Conservation (phyloP, 2,888 invertebrate species). For the Sarcophaga caerulescens region DNA sequence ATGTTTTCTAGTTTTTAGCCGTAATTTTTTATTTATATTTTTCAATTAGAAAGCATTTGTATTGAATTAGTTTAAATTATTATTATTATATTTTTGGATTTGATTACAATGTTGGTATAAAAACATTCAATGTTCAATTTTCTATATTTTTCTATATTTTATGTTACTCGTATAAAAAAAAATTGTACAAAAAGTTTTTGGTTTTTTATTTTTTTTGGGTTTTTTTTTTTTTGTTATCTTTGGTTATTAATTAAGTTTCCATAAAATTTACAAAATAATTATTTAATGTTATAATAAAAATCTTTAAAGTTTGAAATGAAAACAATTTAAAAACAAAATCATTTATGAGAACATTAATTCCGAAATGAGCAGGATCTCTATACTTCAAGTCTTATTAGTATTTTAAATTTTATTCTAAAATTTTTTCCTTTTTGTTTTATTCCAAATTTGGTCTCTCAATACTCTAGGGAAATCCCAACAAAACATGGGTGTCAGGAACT, state of each 20-base stretch:
- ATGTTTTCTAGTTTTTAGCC: slow-evolving; percentile 4
- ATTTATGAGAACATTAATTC: too few relatives aligned
- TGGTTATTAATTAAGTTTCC: slow-evolving; percentile 42
- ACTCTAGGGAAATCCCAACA: too few relatives aligned
- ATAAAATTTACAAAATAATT: background rate
- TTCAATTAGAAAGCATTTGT: slow-evolving; percentile 27
- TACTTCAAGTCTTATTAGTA: too few relatives aligned
- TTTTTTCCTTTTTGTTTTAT: too few relatives aligned
- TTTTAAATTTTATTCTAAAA: too few relatives aligned
- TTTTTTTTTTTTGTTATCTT: slow-evolving; percentile 37
- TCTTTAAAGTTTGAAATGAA: too few relatives aligned
- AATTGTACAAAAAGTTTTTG: slow-evolving; percentile 54
- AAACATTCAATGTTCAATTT: slow-evolving; percentile 25
- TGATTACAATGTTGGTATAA: slow-evolving; percentile 51
- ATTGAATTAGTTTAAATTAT: background rate
- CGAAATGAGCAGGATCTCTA: too few relatives aligned
- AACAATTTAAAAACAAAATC: too few relatives aligned
- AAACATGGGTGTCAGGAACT: too few relatives aligned
- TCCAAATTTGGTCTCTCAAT: too few relatives aligned
- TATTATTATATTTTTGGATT: slow-evolving; percentile 8
- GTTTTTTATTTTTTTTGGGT: background rate
- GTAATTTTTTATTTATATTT: background rate
- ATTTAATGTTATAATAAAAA: too few relatives aligned
- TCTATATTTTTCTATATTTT: background rate
- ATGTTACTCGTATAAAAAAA: slow-evolving; percentile 46